Percentiles rank a stretch among this genome's conserved stretches.
Evolutionary conservation across 2,888 invertebrate species (phyloP).

Genomic region (Molanna angustata): DNA sequence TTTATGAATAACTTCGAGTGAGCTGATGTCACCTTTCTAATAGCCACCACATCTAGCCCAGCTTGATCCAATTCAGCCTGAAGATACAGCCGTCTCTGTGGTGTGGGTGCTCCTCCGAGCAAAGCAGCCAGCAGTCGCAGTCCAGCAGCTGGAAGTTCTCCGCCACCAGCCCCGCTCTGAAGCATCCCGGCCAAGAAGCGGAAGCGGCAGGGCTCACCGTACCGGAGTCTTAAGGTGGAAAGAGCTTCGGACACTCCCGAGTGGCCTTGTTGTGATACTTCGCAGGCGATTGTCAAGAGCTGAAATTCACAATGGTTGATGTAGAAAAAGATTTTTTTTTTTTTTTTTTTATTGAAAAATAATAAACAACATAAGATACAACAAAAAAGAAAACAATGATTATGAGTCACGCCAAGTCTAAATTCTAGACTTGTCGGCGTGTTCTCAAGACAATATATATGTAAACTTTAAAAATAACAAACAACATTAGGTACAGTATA

Average conservation of each 20-base stretch:
- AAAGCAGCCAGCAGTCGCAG: constrained; percentile 83
- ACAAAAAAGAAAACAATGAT: no score
- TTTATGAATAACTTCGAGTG: no score
- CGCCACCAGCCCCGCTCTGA: constrained; percentile 61
- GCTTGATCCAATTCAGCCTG: constrained; percentile 84
- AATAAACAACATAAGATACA: no score
- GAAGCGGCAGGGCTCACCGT: constrained; percentile 91
- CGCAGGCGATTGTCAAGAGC: constrained; percentile 82
- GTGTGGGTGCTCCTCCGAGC: constrained; percentile 69
- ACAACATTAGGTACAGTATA: no score
- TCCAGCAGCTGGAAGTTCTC: constrained; percentile 75
- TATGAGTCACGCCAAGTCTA: no score
- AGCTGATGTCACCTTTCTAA: constrained; percentile 62
- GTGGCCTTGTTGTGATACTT: constrained; percentile 71
- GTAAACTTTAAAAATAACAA: no score
- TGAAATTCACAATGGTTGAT: constrained; percentile 42
- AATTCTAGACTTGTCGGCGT: no score
- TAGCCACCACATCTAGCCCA: constrained; percentile 64
- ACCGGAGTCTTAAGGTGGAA: constrained; percentile 80
- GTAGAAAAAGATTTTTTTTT: no score
- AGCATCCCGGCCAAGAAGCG: constrained; percentile 87
- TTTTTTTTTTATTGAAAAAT: no score
- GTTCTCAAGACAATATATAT: no score
- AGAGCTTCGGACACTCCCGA: constrained; percentile 86
- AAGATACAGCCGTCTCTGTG: constrained; percentile 77